Evolutionary conservation across 2,113 vertebrate genomes (phyloP).

Genomic region (Nothobranchius kuhntae): DNA sequence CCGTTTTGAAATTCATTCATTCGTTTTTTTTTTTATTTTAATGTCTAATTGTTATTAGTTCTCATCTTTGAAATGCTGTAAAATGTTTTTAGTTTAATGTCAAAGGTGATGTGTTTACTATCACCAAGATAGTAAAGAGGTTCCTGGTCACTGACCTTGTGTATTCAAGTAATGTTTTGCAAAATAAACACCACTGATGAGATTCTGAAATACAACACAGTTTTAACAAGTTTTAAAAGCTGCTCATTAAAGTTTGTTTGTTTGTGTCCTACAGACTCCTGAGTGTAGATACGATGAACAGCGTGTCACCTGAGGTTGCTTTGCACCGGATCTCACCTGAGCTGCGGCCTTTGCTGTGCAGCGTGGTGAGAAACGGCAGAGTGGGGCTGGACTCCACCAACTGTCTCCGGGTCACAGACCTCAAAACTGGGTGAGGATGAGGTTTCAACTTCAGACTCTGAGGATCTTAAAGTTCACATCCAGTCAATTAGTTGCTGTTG

Average conservation of each 20-base stretch:
- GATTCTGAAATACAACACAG: background rate
- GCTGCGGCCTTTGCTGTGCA: slow-evolving; percentile 90
- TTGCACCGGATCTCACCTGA: slow-evolving; percentile 93
- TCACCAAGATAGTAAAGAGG: too few species aligned
- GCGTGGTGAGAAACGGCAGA: slow-evolving; percentile 92
- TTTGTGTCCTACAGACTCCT: slow-evolving; percentile 27
- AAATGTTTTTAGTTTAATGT: background rate
- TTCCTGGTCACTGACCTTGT: background rate
- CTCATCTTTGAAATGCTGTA: too few species aligned
- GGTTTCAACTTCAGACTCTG: background rate
- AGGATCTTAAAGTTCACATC: background rate
- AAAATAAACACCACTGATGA: background rate
- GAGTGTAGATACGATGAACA: slow-evolving; percentile 70
- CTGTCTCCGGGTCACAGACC: slow-evolving; percentile 94
- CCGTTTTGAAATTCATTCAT: too few species aligned
- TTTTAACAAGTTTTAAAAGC: background rate
- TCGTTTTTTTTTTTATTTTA: too few species aligned
- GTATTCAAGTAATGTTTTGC: background rate
- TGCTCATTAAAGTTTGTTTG: background rate
- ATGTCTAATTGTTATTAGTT: too few species aligned
- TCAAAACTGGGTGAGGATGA: slow-evolving; percentile 91
- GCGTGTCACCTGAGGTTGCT: slow-evolving; percentile 93
- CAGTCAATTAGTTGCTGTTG: background rate
- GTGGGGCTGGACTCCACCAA: slow-evolving; percentile 95
- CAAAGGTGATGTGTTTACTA: background rate